Evolutionary conservation across 2,113 vertebrate genomes (phyloP).

Genomic region (Chelonoidis abingdonii): DNA sequence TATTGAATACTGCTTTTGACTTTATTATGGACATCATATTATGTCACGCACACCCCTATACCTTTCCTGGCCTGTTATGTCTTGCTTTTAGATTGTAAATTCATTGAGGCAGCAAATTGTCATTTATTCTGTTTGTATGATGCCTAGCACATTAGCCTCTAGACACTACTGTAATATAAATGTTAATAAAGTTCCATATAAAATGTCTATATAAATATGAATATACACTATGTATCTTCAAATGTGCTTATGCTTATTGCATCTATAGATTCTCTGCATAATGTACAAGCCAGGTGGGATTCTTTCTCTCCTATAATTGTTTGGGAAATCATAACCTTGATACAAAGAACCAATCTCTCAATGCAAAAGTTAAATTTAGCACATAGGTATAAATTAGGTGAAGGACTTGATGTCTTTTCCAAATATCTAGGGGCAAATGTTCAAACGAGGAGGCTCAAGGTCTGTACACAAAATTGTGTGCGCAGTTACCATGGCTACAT

Average conservation of each 20-base stretch:
- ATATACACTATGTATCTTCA: not conserved
- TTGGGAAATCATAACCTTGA: conserved; percentile 4
- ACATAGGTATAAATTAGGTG: not conserved
- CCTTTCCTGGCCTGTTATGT: not conserved
- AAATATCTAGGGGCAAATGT: not conserved
- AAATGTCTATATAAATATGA: not conserved
- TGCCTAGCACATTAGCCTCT: not conserved
- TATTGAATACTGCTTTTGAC: not conserved
- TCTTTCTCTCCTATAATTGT: not conserved
- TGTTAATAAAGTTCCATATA: not conserved
- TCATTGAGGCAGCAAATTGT: not conserved
- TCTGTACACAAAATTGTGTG: not conserved
- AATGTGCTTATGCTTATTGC: not conserved
- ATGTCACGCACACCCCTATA: not conserved
- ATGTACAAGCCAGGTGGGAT: not conserved
- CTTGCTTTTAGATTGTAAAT: not conserved
- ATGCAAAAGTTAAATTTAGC: not conserved
- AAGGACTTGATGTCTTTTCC: not conserved
- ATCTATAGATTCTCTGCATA: not conserved
- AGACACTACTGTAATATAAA: not conserved
- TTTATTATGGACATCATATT: not conserved
- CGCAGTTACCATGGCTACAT: not conserved
- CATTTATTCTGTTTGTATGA: not conserved
- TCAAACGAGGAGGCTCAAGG: not conserved
- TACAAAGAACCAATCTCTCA: not conserved